Base-by-base conservation (phyloP, 2,113 vertebrate species). In the Stegostoma tigrinum region DNA sequence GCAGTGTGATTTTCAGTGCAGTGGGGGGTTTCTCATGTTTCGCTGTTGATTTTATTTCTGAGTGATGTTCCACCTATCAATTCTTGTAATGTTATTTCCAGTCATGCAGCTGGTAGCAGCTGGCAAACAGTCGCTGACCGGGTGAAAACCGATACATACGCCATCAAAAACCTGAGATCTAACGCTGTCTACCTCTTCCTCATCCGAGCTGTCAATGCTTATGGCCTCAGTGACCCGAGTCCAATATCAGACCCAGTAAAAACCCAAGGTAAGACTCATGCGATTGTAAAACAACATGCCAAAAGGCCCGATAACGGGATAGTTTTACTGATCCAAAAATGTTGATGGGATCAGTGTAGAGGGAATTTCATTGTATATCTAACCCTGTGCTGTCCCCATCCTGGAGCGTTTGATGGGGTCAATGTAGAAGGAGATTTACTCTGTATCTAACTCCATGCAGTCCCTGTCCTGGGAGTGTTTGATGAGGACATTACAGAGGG, bases 121-220 rank as follows among this genome's bases (percentile, higher is more conserved):
- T 99, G 99, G 99, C 99, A 99, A 97, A 99, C 99, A 0, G 98
- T 99, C 96, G 98, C 98, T 34, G 99, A 99, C 96, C 99, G 99
- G 94, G 99, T 99, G 97, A 99, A 98, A 98, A 98, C 97, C 0
- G 99, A 99, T 97, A 98, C 97, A 86, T 99, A 98, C 96, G 97
- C 99, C 72, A 96, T 99, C 96, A 99, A 98, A 98, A 98, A 98
- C 96, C 98, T 99, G 96, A 99, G 98, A 97, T 98, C 99, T 96
- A 99, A 98, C 75, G 99, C 98, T 64, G 98, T 99, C 97, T 99
- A 99, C 97, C 98, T 99, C 94, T 99, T 99, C 97, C 98, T 99
- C 96, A 98, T 99, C 97, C 98, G 99, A 96, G 99, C 99, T 85
- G 99, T 98, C 96, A 99, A 99, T 96, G 99, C 99, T 0, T 99